Evolutionary conservation across 2,888 invertebrate species (phyloP).

Genomic region (Synanthedon andrenaeformis): DNA sequence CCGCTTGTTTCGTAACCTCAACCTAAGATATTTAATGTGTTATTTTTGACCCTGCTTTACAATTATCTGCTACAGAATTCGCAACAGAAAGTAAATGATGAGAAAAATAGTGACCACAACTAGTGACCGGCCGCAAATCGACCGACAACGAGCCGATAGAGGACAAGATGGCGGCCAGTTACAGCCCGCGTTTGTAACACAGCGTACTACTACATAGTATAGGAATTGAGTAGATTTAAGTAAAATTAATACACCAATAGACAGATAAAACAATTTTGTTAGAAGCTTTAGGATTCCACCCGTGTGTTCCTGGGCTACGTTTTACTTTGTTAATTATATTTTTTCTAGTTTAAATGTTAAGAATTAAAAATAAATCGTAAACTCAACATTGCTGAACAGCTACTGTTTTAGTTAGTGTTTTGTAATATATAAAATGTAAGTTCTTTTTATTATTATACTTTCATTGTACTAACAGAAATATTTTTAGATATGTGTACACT

Average conservation of each 20-base stretch:
- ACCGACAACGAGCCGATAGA: too few species aligned
- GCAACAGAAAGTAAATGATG: constrained; percentile 13
- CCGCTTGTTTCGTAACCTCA: too few species aligned
- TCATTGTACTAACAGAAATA: constrained; percentile 24
- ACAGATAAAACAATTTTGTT: constrained; percentile 46
- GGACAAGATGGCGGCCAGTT: too few species aligned
- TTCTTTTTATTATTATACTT: constrained; percentile 46
- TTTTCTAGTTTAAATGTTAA: constrained; percentile 29
- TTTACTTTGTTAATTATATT: constrained; percentile 37
- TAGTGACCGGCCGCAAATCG: not conserved
- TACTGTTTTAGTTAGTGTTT: constrained; percentile 50
- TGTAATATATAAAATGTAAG: constrained; percentile 50
- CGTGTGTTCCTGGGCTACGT: constrained; percentile 48
- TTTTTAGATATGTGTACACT: not conserved
- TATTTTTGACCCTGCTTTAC: too few species aligned
- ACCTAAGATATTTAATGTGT: too few species aligned
- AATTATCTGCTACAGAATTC: constrained; percentile 19
- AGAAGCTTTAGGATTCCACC: constrained; percentile 50
- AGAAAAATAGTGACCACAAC: not conserved
- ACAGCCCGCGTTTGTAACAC: not conserved
- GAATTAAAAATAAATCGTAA: constrained; percentile 38
- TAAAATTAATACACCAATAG: constrained; percentile 59
- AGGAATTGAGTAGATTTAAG: constrained; percentile 67
- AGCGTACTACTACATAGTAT: constrained; percentile 25
- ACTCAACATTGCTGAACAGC: constrained; percentile 47